Percentiles rank a stretch among this genome's conserved stretches.
phyloP scores from a whole-genome alignment of 1,140 invertebrate species.

The Brachionus plicatilis region DNA sequence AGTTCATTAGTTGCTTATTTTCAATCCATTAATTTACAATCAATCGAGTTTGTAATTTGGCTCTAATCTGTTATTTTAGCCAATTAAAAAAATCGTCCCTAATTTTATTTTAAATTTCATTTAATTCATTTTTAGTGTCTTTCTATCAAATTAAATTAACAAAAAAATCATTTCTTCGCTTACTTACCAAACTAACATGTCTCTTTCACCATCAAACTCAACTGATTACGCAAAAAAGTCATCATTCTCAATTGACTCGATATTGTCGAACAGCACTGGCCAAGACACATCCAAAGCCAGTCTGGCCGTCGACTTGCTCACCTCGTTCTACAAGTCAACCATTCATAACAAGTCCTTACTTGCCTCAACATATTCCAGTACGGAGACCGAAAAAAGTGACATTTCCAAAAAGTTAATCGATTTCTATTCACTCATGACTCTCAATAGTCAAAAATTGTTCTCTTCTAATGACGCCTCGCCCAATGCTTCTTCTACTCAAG shows the following conservation, averaged over 20 bases:
- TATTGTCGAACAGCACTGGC: background rate
- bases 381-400: background rate
- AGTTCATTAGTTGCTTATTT: background rate
- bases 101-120: conserved; percentile 21
- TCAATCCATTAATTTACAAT: background rate
- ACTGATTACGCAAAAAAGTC: background rate
- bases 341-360: background rate
- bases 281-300: background rate
- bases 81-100: background rate
- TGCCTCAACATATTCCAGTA: background rate
- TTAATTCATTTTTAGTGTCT: background rate
- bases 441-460: background rate
- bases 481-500: background rate
- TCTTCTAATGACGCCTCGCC: background rate
- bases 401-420: background rate
- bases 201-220: background rate
- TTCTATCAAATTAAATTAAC: background rate
- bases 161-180: background rate
- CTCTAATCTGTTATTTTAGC: background rate
- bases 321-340: background rate
- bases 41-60: background rate
- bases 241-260: conserved; percentile 23
- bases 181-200: background rate
- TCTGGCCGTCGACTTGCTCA: background rate
- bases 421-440: background rate